Evolutionary conservation across 2,113 vertebrate species (phyloP).

Genomic region (Girardinichthys multiradiatus): DNA sequence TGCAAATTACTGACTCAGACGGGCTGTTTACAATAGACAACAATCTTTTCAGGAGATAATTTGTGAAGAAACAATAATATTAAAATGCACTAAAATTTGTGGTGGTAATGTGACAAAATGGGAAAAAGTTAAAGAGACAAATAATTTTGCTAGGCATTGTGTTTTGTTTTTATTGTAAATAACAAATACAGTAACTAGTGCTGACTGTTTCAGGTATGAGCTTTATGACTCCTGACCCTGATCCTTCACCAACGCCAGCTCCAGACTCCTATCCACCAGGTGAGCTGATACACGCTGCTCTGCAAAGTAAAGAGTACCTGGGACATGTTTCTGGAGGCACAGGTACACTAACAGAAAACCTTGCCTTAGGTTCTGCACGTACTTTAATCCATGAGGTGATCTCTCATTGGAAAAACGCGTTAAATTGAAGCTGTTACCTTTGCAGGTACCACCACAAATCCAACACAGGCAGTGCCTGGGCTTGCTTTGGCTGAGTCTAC

Average conservation of each 20-base stretch:
- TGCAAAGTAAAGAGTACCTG: slow-evolving; percentile 86
- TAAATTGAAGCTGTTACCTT: slow-evolving; percentile 24
- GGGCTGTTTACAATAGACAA: too few relatives aligned
- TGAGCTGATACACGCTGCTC: slow-evolving; percentile 85
- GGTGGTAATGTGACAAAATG: neutral
- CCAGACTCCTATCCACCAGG: slow-evolving; percentile 79
- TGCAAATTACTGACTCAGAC: too few relatives aligned
- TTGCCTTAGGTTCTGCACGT: neutral
- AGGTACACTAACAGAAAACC: slow-evolving; percentile 66
- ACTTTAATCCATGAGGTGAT: neutral
- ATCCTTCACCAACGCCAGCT: slow-evolving; percentile 63
- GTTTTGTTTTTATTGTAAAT: slow-evolving; percentile 6
- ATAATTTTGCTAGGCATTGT: neutral
- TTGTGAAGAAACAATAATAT: too few relatives aligned
- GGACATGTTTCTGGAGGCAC: slow-evolving; percentile 78
- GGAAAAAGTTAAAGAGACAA: neutral
- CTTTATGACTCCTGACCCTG: slow-evolving; percentile 74
- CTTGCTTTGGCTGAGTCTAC: slow-evolving; percentile 62
- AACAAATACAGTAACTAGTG: slow-evolving; percentile 2
- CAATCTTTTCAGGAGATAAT: too few relatives aligned
- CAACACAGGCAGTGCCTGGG: slow-evolving; percentile 78
- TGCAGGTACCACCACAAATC: slow-evolving; percentile 80
- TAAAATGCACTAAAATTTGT: too few relatives aligned
- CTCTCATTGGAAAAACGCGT: neutral
- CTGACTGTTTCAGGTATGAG: slow-evolving; percentile 79